Evolutionary conservation across 2,113 vertebrate species (phyloP).

Genomic region (Nerophis ophidion): DNA sequence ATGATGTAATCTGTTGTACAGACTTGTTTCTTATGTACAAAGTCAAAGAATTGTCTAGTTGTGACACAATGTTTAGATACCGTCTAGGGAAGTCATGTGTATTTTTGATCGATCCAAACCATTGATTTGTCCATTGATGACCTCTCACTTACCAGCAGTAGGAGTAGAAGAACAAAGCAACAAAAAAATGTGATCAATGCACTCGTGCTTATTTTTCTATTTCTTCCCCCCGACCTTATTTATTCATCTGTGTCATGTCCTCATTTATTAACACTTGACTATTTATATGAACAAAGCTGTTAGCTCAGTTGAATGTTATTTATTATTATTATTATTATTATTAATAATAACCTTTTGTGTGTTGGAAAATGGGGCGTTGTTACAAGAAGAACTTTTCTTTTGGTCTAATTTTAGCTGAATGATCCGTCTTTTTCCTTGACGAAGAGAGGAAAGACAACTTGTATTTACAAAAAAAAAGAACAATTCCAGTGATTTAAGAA

Average conservation of each 20-base stretch:
- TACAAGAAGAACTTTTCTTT: constrained; percentile 70
- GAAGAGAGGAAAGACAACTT: constrained; percentile 63
- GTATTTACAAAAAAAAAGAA: constrained; percentile 52
- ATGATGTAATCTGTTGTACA: constrained; percentile 78
- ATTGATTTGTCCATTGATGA: constrained; percentile 26
- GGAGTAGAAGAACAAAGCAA: constrained; percentile 65
- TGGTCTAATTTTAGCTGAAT: constrained; percentile 70
- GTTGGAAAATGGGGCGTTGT: constrained; percentile 74
- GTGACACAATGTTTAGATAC: constrained; percentile 72
- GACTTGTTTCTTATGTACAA: constrained; percentile 73
- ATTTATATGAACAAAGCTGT: constrained; percentile 81
- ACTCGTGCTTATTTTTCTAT: constrained; percentile 92
- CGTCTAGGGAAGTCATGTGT: constrained; percentile 57
- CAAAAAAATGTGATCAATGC: constrained; percentile 68
- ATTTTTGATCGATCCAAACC: constrained; percentile 44
- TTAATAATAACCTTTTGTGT: constrained; percentile 67
- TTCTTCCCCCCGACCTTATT: constrained; percentile 62
- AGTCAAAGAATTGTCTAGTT: constrained; percentile 66
- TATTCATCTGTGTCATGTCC: constrained; percentile 71
- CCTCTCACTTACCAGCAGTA: constrained; percentile 67
- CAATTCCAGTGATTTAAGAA: constrained; percentile 85
- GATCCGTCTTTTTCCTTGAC: constrained; percentile 71
- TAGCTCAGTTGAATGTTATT: constrained; percentile 80
- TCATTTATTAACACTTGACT: constrained; percentile 79
- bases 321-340: constrained; percentile 52